Evolutionary conservation across 2,113 vertebrate species (phyloP), one percentile per base, ranked within the genome.

Genomic region (Butorides virescens): DNA sequence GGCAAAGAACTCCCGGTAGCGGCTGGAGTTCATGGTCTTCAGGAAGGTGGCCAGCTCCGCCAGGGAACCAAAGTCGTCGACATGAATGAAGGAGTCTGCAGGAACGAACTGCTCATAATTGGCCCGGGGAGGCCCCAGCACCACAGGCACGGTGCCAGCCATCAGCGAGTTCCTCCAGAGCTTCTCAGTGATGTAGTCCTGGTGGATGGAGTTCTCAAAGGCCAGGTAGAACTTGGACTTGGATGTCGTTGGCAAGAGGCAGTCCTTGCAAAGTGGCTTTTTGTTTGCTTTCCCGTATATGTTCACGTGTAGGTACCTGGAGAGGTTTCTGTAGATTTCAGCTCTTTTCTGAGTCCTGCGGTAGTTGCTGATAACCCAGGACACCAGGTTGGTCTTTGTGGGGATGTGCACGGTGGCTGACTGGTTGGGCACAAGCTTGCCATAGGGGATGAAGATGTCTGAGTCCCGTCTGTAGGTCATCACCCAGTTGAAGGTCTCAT

Each of bases 151-250:
- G 0, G 98, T 68, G 5, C 99, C 98, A 0, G 98, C 98, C 37
- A 94, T 62, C 92, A 99, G 98, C 0, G 99, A 96, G 1, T 99
- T 99, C 53, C 96, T 95, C 99, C 99, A 99, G 44, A 99, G 97
- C 96, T 99, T 99, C 95, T 99, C 99, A 0, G 99, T 99, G 96
- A 99, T 99, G 66, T 99, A 99, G 96, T 99, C 99, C 15, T 71
- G 98, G 94, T 98, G 95, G 52, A 98, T 42, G 1, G 99, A 98
- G 96, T 99, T 99, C 96, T 99, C 99, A 0, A 99, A 99, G n/a
- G 99, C 98, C 72, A 99, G 97, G 81, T 99, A 99, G 95, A 99
- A 99, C 95, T 97, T 98, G 94, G 99, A 99, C 9, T 10, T 97
- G 49, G 99, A 99, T 30, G 99, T 96, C 0, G 98, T 98, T 30